Base-by-base conservation (phyloP, 2,888 invertebrate species). In the Pyrochroa serraticornis region DNA sequence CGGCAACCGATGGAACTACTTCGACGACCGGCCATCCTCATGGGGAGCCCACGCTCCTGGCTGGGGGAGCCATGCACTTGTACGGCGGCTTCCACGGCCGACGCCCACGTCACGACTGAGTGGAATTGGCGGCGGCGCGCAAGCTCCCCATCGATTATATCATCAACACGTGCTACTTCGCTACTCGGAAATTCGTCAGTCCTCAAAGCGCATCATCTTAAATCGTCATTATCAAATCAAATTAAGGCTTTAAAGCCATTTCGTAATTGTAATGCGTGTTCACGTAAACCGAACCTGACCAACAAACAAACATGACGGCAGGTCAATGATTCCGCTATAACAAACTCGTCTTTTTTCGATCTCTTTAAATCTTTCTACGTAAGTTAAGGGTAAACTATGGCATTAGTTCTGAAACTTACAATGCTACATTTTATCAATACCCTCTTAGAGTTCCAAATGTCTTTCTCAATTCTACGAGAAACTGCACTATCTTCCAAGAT, bases 1-100 rank as follows among this genome's bases (percentile, higher is more conserved):
- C 87, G 82, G 74, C 87, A 86, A 58, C 86, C 87, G 63, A 87
- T 86, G 62, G 87, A 87, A 75, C 87, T 87, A 79, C 86, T 86
- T 58, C 87, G 82, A 44, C 87, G 81, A 34, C 86, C 85, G 39
- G 86, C 84, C 82, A 85, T 74, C 68, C 65, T 70, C 69, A 67
- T 45, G 62, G 64, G 64, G 66, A 67, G 58, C 66, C 64, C 58
- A 64, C 67, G 67, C 63, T 64, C 63, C 62, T 64, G 71, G 67
- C 64, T 63, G 67, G 63, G 65, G 63, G 64, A 63, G 66, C 65
- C 68, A 68, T 69, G 65, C 70, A 71, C 65, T 70, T 68, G 64
- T 68, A 63, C 60, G 66, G 54, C 46, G 66, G 61, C 60, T 68
- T 60, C 60, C 53, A 58, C 62, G 68, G 69, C 62, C 70, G 70